phyloP scores from a whole-genome alignment of 1,140 invertebrate species.

The Lasioglossum baleicum region DNA sequence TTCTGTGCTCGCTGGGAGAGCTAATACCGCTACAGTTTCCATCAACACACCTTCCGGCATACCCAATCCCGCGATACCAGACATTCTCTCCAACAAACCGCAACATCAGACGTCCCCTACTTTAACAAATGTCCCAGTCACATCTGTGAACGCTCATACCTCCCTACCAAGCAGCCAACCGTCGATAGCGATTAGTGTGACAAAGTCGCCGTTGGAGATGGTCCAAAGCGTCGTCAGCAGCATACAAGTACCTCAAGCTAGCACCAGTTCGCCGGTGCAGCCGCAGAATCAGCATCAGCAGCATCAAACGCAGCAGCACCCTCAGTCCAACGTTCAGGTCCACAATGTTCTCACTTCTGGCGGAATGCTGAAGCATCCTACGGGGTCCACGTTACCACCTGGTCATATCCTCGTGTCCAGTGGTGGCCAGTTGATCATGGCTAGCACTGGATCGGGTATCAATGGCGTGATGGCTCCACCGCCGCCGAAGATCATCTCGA shows the following conservation, averaged over 20 bases:
- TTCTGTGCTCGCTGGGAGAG: slow-evolving; percentile 86
- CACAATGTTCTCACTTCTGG: slow-evolving; percentile 76
- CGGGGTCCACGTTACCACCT: slow-evolving; percentile 80
- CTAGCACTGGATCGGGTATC: slow-evolving; percentile 81
- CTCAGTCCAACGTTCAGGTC: slow-evolving; percentile 69
- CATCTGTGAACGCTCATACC: slow-evolving; percentile 53
- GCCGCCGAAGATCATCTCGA: slow-evolving; percentile 82
- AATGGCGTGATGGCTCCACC: slow-evolving; percentile 84
- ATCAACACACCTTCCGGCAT: slow-evolving; percentile 83
- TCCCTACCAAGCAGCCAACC: slow-evolving; percentile 63
- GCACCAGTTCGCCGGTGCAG: slow-evolving; percentile 66
- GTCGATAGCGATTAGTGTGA: slow-evolving; percentile 72
- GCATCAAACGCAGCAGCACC: slow-evolving; percentile 54
- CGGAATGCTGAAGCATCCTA: slow-evolving; percentile 78
- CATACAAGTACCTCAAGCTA: slow-evolving; percentile 83
- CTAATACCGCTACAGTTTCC: slow-evolving; percentile 87
- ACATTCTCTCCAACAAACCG: slow-evolving; percentile 70
- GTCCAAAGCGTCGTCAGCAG: slow-evolving; percentile 90
- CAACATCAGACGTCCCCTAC: slow-evolving; percentile 53
- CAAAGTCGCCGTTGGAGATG: slow-evolving; percentile 89
- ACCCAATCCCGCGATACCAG: slow-evolving; percentile 72
- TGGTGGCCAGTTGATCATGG: slow-evolving; percentile 87
- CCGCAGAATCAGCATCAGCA: slow-evolving; percentile 63
- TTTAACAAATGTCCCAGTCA: slow-evolving; percentile 69
- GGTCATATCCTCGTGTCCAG: slow-evolving; percentile 88